These are phyloP conservation scores for Pissodes strobi DNA, from an alignment of 1,140 invertebrate genomes.

Conservation along the genomic window DNA sequence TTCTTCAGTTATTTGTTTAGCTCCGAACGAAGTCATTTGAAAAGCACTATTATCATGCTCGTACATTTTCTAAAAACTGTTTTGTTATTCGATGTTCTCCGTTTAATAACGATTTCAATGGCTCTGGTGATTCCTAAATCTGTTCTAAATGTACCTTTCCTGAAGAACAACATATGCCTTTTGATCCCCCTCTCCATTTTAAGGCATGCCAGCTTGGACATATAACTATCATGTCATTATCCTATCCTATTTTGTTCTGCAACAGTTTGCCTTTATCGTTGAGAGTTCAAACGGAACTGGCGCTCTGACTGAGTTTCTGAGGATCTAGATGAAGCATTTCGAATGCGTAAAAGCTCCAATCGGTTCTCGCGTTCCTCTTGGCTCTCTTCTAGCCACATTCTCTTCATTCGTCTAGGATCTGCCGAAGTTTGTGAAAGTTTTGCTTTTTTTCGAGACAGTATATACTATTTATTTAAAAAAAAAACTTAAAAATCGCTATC, in stretches of 20 bases:
- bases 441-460: no score
- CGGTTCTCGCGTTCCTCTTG: neutral
- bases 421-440: neutral
- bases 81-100: neutral
- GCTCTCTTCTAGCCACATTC: neutral
- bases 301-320: neutral
- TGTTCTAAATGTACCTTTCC: neutral
- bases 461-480: no score
- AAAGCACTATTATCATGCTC: neutral
- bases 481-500: no score
- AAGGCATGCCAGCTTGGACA: neutral
- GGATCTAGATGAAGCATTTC: neutral
- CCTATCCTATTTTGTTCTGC: neutral
- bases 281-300: neutral
- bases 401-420: neutral
- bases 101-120: neutral
- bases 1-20: neutral
- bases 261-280: neutral
- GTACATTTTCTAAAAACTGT: neutral
- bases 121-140: neutral
- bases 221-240: neutral
- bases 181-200: neutral
- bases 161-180: neutral
- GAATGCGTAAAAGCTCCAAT: neutral
- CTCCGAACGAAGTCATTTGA: neutral